phyloP scores from a whole-genome alignment of 2,797 vertebrate genomes.

The Sebastolobus alascanus region DNA sequence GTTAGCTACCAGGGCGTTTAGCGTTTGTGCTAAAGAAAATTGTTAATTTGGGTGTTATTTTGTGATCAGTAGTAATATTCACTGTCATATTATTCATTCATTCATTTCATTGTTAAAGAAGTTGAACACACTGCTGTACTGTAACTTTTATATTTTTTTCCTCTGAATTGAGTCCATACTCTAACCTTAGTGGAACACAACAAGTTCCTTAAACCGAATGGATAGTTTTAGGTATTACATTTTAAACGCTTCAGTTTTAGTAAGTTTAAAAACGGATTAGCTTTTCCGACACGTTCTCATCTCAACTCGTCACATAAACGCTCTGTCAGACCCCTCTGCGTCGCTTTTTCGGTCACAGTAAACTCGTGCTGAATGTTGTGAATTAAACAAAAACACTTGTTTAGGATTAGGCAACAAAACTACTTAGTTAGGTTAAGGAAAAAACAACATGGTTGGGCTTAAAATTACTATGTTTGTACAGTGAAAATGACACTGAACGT shows the following conservation, averaged over 20 bases:
- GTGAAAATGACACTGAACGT: rapidly evolving
- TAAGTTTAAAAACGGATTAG: background rate
- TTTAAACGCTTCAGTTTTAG: background rate
- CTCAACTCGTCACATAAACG: rapidly evolving
- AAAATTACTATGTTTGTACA: no score
- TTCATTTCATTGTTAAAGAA: background rate
- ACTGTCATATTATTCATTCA: background rate
- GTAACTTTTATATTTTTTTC: no score
- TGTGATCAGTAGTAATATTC: background rate
- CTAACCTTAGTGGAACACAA: background rate
- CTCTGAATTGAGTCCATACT: background rate
- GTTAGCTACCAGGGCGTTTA: no score
- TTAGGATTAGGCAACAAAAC: no score
- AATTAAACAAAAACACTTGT: no score
- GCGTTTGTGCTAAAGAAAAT: background rate
- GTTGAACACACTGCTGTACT: no score
- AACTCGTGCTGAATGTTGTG: no score
- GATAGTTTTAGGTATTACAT: background rate
- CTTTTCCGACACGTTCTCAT: background rate
- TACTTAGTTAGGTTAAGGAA: no score
- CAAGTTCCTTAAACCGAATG: background rate
- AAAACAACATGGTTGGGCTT: no score
- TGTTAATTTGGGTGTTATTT: background rate
- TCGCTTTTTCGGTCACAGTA: no score
- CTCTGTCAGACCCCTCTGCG: rapidly evolving